Evolutionary conservation across 2,797 vertebrate genomes (phyloP).

Genomic region (Adrianichthys oophorus): DNA sequence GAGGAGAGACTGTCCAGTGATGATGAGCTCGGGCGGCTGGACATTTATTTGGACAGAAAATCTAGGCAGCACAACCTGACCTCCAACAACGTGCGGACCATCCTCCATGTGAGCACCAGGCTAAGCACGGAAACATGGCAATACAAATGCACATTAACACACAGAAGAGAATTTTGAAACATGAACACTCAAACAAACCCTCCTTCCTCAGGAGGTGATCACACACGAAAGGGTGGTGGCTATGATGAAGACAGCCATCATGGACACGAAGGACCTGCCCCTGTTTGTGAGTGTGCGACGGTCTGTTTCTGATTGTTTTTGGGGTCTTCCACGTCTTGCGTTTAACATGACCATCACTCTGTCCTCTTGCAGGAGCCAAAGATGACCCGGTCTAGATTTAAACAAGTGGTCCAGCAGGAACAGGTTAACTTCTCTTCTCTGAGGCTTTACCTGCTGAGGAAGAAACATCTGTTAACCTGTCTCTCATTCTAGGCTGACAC

Average conservation of each 20-base stretch:
- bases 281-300: slow-evolving; percentile 87
- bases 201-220: slow-evolving; percentile 86
- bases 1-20: slow-evolving; percentile 74
- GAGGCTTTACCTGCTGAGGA: no score
- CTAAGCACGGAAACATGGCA: no score
- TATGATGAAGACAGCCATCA: slow-evolving; percentile 97
- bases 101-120: slow-evolving; percentile 86
- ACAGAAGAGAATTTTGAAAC: not conserved
- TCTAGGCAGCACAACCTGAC: slow-evolving; percentile 93
- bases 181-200: not conserved
- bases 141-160: no score
- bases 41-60: slow-evolving; percentile 87
- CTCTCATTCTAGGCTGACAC: slow-evolving; percentile 64
- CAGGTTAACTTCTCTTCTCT: slow-evolving; percentile 76
- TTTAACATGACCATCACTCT: not conserved
- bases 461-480: not conserved
- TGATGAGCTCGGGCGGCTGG: slow-evolving; percentile 77
- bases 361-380: slow-evolving; percentile 85
- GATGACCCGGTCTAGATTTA: slow-evolving; percentile 95
- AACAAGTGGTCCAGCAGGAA: slow-evolving; percentile 89
- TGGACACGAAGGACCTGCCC: slow-evolving; percentile 87
- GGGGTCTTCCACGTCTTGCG: not conserved
- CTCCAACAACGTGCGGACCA: slow-evolving; percentile 87
- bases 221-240: slow-evolving; percentile 94
- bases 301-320: not conserved